Evolutionary conservation across 2,888 invertebrate genomes (phyloP), one percentile per base, ranked within the genome.

Genomic region (Cryptus armator): DNA sequence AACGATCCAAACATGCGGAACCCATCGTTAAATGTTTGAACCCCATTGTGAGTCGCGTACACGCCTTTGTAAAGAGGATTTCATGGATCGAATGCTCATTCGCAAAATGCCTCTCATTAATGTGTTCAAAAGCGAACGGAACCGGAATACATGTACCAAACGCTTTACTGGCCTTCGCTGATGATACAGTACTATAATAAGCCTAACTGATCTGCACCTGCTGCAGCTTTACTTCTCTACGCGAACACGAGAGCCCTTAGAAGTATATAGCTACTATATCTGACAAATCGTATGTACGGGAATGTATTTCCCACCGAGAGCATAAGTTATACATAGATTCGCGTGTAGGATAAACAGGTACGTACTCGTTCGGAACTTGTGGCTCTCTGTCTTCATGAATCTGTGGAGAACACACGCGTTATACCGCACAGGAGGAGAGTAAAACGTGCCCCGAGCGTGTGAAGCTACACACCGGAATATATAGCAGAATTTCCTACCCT

Each of bases 401-500:
- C 71, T 81, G 80, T 66, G 44, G 19, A 48, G 62, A 48, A 48
- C 48, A 66, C 48, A 37, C 66, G 48, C 5, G 19, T 19, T 66
- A 19, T 14, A 37, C 37, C 32, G 19, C 12, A 10, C 29, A 14
- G 59, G 7, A 37, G 37, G 37, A 37, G 37, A 7, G 37, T 43
- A 66, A 67, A 71, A 85, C 79, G 85, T 82, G 79, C 82, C 79
- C 53, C 64, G 67, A 76, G 79, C 85, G 85, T 85, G 85, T 80
- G 85, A 82, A 82, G 71, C 85, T 59, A 66, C 82, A 85, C 85
- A 82, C 71, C 71, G 85, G 74, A 75, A 44, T 44, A 32, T 24
- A 24, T 46, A 53, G 51, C 64, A 32, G 75, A 76, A 66, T 82
- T 74, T 82, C 12, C 66, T 48, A n/a, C 48, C 64, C 43, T 12